Evolutionary conservation across 1,140 invertebrate species (phyloP), one percentile per base, ranked within the genome.

Genomic region (Sarcophaga peregrina): DNA sequence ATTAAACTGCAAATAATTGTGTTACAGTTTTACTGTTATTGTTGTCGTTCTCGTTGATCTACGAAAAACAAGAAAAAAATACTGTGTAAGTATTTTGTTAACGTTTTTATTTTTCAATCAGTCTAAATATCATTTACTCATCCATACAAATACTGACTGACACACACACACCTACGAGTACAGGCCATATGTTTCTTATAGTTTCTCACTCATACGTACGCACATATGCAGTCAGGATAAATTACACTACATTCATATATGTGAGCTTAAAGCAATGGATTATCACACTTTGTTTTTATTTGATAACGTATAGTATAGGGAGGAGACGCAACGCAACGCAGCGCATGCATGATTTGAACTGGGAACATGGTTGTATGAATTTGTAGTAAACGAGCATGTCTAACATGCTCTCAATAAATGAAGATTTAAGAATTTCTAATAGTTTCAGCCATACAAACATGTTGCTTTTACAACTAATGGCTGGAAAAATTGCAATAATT

Each of bases 101-200:
- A 78, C 75, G 75, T 78, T 78, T 78, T 50, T 78, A 78, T 78
- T 78, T 78, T 78, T 78, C 75, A 78, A 78, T 78, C 75, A 78
- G 47, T 78, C 75, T 50, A 78, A 78, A 78, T 78, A 52, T 52
- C 75, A 50, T 78, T 48, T 76, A 68, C 62, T 68, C 62, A 68
- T 8, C 50, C 25, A 37, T 37, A 37, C 25, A 37, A 37, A 37
- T 37, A 37, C 25, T 4, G 4, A 37, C 25, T 37, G n/a, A n/a
- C 25, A 37, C 4, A 37, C 25, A 37, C 4, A 37, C 25, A 37
- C 25, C 1, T 37, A 37, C 25, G 25, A 1, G 4, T 37, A 37
- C 25, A 37, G 1, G 25, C 25, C 25, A 37, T 37, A 2, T 37
- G 25, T 37, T 37, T 37, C 25, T 37, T 37, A 37, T 37, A 37